Percentiles rank a stretch among this genome's conserved stretches.
These are phyloP conservation scores for Melinaea menophilus DNA, from an alignment of 2,888 invertebrate species.

Conservation along the genomic window DNA sequence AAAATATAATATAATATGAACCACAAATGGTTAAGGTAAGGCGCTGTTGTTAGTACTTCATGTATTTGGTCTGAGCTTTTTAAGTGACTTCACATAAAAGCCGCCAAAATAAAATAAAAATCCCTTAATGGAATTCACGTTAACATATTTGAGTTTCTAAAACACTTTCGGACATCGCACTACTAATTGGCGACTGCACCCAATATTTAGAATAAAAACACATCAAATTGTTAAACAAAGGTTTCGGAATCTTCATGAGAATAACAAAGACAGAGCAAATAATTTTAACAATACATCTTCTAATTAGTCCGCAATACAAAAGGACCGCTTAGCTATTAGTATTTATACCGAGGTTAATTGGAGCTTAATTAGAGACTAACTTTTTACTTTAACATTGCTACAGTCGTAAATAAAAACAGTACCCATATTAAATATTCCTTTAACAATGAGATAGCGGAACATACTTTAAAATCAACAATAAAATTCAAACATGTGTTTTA, in stretches of 20 bases:
- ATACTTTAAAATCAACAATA: constrained; percentile 28
- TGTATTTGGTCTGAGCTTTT: constrained; percentile 7
- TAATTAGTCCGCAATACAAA: background rate
- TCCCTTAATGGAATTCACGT: constrained; percentile 48
- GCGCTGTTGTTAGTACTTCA: background rate
- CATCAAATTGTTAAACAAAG: constrained; percentile 58
- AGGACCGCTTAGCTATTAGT: constrained; percentile 1
- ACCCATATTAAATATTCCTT: constrained; percentile 6
- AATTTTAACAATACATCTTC: constrained; percentile 14
- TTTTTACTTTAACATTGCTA: constrained; percentile 11
- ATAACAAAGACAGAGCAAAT: constrained; percentile 19
- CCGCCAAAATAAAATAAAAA: constrained; percentile 48
- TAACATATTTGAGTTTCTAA: constrained; percentile 42
- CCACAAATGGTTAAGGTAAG: too few species aligned
- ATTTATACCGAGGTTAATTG: constrained; percentile 12
- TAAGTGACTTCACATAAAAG: constrained; percentile 29
- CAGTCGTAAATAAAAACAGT: constrained; percentile 2
- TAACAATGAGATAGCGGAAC: constrained; percentile 11
- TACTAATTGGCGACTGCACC: constrained; percentile 55
- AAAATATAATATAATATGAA: too few species aligned
- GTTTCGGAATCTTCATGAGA: constrained; percentile 30
- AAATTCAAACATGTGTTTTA: constrained; percentile 34
- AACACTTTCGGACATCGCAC: constrained; percentile 34
- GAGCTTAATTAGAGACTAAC: constrained; percentile 11
- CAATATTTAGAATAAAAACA: constrained; percentile 60